Evolutionary conservation across 2,797 vertebrate genomes (phyloP).

Genomic region (Sebastes minor): DNA sequence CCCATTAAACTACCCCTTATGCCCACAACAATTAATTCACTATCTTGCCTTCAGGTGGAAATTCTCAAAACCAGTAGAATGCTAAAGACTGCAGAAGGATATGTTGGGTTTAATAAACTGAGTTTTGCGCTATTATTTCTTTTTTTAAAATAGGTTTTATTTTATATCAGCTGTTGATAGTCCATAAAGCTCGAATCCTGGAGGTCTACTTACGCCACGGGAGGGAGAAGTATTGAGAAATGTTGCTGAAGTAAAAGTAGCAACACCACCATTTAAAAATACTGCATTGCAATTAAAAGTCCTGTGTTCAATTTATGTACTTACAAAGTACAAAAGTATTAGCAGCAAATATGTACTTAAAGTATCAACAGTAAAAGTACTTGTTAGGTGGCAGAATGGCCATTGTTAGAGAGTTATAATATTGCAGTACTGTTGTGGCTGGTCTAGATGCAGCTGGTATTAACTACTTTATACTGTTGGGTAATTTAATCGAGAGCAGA

Average conservation of each 20-base stretch:
- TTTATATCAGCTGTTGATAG: not conserved
- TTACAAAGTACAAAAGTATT: not conserved
- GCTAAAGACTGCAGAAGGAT: not conserved
- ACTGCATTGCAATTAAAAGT: no score
- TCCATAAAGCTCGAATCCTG: not conserved
- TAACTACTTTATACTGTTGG: not conserved
- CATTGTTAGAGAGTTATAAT: not conserved
- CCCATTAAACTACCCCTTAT: not conserved
- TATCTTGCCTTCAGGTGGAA: not conserved
- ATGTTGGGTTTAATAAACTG: not conserved
- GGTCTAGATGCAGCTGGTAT: not conserved
- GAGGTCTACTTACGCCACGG: not conserved
- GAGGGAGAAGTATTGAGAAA: not conserved
- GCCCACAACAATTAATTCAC: not conserved
- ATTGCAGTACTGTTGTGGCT: not conserved
- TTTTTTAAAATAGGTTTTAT: not conserved
- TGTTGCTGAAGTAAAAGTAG: not conserved
- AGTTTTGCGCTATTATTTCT: not conserved
- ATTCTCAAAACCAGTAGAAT: not conserved
- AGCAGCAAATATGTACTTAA: not conserved
- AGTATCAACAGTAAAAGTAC: not conserved
- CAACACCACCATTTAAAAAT: not conserved
- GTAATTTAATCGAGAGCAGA: not conserved
- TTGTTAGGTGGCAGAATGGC: not conserved
- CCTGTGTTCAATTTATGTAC: no score